Percentiles rank a stretch among this genome's conserved stretches.
phyloP scores from a whole-genome alignment of 37 sponge, comb jelly and placozoan genomes.

The Theonella swinhoei region DNA sequence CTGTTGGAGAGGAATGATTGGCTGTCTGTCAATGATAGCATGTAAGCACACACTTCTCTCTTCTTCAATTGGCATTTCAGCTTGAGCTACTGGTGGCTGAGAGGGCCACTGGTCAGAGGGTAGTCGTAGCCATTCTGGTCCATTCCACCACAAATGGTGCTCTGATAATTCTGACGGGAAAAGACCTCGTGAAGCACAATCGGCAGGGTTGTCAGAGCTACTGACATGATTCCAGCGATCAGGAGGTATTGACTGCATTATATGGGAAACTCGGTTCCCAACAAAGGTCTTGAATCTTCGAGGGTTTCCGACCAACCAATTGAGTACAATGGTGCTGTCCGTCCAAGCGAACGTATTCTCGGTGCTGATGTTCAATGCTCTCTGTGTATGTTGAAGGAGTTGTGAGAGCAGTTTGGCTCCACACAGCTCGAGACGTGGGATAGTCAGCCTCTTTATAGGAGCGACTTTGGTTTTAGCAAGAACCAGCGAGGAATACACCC shows the following conservation, averaged over 20 bases:
- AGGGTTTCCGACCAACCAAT: too few species aligned
- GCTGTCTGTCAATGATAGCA: too few species aligned
- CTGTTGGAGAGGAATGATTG: conserved; percentile 6
- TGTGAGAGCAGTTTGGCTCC: conserved; percentile 30
- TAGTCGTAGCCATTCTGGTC: too few species aligned
- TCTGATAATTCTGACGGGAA: conserved; percentile 24
- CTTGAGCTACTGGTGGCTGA: too few species aligned
- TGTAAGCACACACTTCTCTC: too few species aligned
- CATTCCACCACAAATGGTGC: conserved; percentile 46
- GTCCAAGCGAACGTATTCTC: conserved; percentile 26
- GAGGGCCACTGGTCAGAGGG: too few species aligned
- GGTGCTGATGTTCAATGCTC: neutral
- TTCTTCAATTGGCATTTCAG: too few species aligned
- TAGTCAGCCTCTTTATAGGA: conserved; percentile 36
- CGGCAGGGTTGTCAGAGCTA: conserved; percentile 18
- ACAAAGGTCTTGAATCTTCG: neutral
- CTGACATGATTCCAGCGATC: conserved; percentile 20
- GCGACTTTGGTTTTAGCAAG: conserved; percentile 26
- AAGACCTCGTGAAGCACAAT: conserved; percentile 39
- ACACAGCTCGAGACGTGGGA: conserved; percentile 45
- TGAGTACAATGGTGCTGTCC: conserved; percentile 31
- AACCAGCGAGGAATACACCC: conserved; percentile 16
- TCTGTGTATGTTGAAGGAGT: neutral
- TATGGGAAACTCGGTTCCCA: too few species aligned
- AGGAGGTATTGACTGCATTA: conserved; percentile 19